Base-by-base conservation (phyloP, 2,888 invertebrate species). In the Ectropis crepuscularia region DNA sequence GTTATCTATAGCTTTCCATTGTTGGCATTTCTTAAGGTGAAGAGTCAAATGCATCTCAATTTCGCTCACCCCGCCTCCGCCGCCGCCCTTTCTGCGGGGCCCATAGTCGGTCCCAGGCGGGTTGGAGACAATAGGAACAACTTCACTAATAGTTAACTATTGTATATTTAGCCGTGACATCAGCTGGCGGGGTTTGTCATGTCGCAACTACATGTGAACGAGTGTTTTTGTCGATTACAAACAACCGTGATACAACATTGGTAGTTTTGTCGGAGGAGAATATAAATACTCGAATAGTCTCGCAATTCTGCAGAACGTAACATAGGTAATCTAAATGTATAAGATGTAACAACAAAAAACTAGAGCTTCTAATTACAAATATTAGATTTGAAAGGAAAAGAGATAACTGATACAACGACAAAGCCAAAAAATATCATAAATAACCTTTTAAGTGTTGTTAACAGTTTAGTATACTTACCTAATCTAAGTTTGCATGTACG, bases 101-200 rank as follows among this genome's bases (percentile, higher is more conserved):
- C 16, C 4, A 4, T 4, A 28, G 16, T 28, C 4, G 16, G 9
- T 41, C 7, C 9, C 39, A 2, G 9, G 39, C 5, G 5, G 39
- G 9, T 8, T 6, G 39, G 41, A 41, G 41, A 12, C 12, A 5
- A 47, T 8, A 47, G 8, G 7, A 39, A 39, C 41, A 11, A 46
- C 41, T 41, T n/a, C n/a, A 9, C 6, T 48, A 36, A 49, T 6
- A 28, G 11, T 28, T 48, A 53, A 7, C 47, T 48, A 60, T 53
- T 60, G 60, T 60, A 48, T 12, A 5, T 55, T 42, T 16, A 55
- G 39, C 61, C 49, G 12, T 61, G 61, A 61, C 61, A 61, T 43
- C 43, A 61, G 54, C 38, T 43, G 7, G 16, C 36, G n/a, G 42
- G 53, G 59, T 50, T 45, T 1, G 51, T 6, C 28, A 47, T 55